phyloP scores from a whole-genome alignment of 92 coral and sea anemone species.

The Metridium senile region DNA sequence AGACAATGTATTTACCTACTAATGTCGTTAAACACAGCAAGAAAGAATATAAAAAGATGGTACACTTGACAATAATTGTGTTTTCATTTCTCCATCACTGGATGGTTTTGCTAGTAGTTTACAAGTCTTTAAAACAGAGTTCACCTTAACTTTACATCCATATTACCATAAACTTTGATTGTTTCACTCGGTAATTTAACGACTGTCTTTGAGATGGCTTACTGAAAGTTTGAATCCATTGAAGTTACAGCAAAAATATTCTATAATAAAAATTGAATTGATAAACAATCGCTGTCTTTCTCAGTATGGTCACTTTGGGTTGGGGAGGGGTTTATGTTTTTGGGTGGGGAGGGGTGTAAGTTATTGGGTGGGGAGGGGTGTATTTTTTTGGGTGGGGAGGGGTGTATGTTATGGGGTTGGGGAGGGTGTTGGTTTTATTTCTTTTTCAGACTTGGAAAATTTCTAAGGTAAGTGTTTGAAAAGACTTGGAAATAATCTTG shows the following conservation, averaged over 20 bases:
- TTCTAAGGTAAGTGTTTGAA: not conserved
- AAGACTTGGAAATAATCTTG: not conserved
- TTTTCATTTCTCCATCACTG: too few species aligned
- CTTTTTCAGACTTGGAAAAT: not conserved
- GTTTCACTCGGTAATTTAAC: too few species aligned
- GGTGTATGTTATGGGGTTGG: not conserved
- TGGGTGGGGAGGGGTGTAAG: not conserved
- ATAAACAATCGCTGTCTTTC: not conserved
- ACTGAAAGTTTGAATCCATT: not conserved
- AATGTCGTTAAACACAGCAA: too few species aligned
- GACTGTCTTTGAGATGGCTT: too few species aligned
- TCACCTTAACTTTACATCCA: too few species aligned
- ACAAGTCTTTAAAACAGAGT: too few species aligned
- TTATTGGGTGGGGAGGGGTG: not conserved
- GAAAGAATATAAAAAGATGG: too few species aligned
- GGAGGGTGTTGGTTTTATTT: not conserved
- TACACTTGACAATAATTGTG: too few species aligned
- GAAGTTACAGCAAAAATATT: not conserved
- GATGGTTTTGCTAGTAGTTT: too few species aligned
- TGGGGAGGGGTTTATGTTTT: not conserved
- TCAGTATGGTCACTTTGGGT: constrained; percentile 15
- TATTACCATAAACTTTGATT: too few species aligned
- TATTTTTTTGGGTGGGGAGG: not conserved
- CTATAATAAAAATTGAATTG: too few species aligned
- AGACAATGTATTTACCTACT: not conserved